Evolutionary conservation across 2,797 vertebrate species (phyloP).

Genomic region (Syngnathus rostellatus): DNA sequence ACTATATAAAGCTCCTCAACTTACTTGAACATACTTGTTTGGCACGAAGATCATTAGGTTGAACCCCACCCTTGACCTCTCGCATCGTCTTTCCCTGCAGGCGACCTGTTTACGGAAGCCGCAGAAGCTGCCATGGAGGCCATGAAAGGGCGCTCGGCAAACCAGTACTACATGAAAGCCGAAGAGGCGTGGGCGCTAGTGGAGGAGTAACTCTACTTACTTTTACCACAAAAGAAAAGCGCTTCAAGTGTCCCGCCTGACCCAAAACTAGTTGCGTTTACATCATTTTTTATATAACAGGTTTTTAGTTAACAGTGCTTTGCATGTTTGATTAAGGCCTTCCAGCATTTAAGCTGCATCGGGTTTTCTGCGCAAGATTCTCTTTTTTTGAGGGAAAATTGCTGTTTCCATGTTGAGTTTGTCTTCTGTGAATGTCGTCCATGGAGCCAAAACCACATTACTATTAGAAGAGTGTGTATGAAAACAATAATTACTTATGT

Average conservation of each 20-base stretch:
- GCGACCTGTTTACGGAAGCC: conserved; percentile 90
- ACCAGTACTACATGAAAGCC: conserved; percentile 91
- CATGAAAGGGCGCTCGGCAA: conserved; percentile 92
- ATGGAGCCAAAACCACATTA: conserved; percentile 15
- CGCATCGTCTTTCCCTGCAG: conserved; percentile 49
- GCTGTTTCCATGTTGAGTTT: conserved; percentile 2
- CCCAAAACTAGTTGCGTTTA: conserved; percentile 45
- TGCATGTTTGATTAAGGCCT: neutral
- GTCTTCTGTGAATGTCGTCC: conserved; percentile 5
- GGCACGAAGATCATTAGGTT: too few relatives aligned
- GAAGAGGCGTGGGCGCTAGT: conserved; percentile 91
- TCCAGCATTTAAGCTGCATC: conserved; percentile 8
- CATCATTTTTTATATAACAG: conserved; percentile 44
- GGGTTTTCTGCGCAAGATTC: neutral
- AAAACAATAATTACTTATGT: conserved; percentile 11
- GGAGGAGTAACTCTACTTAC: conserved; percentile 68
- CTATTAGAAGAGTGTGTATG: conserved; percentile 25
- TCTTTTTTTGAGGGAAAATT: conserved; percentile 4
- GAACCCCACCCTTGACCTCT: neutral
- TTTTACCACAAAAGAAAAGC: neutral
- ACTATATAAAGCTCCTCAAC: too few relatives aligned
- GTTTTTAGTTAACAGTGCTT: conserved; percentile 22
- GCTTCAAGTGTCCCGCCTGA: neutral
- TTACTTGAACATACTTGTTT: too few relatives aligned
- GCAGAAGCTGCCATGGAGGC: conserved; percentile 89